Evolutionary conservation across 2,797 vertebrate species (phyloP).

Genomic region (Microcaecilia unicolor): DNA sequence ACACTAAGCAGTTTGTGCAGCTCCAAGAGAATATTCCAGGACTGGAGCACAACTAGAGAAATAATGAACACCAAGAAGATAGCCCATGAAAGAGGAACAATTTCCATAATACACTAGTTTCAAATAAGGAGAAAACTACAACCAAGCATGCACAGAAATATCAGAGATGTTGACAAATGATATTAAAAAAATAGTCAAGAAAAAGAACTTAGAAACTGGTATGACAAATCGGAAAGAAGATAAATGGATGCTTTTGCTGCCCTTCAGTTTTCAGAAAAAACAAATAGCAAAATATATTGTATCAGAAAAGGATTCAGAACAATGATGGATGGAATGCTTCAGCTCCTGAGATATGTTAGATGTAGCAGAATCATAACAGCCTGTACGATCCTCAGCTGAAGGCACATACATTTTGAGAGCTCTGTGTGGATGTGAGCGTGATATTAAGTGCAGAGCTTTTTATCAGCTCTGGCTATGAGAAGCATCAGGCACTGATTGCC

Average conservation of each 20-base stretch:
- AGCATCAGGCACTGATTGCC: conserved; percentile 48
- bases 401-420: conserved; percentile 46
- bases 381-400: conserved; percentile 53
- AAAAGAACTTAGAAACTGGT: conserved; percentile 42
- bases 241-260: conserved; percentile 73
- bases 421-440: conserved; percentile 54
- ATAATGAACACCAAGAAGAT: no score
- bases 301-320: conserved; percentile 66
- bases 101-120: not conserved
- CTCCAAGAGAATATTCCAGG: no score
- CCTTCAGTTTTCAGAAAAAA: conserved; percentile 69
- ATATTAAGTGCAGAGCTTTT: conserved; percentile 60
- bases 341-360: conserved; percentile 50
- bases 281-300: conserved; percentile 64
- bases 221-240: conserved; percentile 62
- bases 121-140: conserved; percentile 12
- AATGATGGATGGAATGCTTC: conserved; percentile 61
- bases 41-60: not conserved
- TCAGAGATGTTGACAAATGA: conserved; percentile 49
- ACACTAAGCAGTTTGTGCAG: not conserved
- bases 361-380: conserved; percentile 47
- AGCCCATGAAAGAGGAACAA: not conserved
- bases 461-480: conserved; percentile 56
- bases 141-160: conserved; percentile 8
- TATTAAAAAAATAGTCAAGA: conserved; percentile 50